Base-by-base conservation (phyloP, 2,888 invertebrate genomes). In the Pomacea canaliculata region DNA sequence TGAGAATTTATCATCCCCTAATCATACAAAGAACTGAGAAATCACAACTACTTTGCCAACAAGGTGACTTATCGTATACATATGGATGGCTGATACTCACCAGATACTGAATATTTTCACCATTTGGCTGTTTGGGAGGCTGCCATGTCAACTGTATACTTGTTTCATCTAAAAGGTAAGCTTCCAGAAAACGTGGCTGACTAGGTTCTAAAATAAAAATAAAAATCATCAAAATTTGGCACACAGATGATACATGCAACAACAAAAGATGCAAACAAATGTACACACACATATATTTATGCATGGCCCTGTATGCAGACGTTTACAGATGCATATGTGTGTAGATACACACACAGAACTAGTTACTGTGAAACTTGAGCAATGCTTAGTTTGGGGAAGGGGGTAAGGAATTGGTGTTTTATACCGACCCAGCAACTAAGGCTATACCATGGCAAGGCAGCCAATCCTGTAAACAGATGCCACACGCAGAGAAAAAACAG, bases 71-170 rank as follows among this genome's bases (percentile, higher is more conserved):
- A 37, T 37, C 5, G 37, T 37, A 37, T 56, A 16, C 51, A 56
- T 56, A 19, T 7, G 7, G 63, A 8, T 63, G 63, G 63, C 19
- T n/a, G 12, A 8, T 63, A 63, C 72, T 72, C 27, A 72, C 72
- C 19, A 65, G 37, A 65, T 72, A 72, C 56, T 27, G 23, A 18
- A 72, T 10, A 13, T 37, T 13, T 10, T 16, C 13, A 51, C 56
- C 65, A 65, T 72, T 72, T n/a, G 27, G 65, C 12, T 66, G 72
- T 16, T 16, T 23, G 19, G 72, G 72, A 7, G 63, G 37, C 56
- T 66, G 56, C 72, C 72, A 72, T 48, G 4, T 23, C 56, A 72
- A 5, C 23, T 8, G 7, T 13, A 72, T 65, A 18, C 23, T 16
- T 19, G 10, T 13, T 12, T 23, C 12, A 19, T 66, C 56, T 10